These are phyloP conservation scores for Lasioglossum baleicum DNA, from an alignment of 1,140 invertebrate species.

Conservation along the genomic window DNA sequence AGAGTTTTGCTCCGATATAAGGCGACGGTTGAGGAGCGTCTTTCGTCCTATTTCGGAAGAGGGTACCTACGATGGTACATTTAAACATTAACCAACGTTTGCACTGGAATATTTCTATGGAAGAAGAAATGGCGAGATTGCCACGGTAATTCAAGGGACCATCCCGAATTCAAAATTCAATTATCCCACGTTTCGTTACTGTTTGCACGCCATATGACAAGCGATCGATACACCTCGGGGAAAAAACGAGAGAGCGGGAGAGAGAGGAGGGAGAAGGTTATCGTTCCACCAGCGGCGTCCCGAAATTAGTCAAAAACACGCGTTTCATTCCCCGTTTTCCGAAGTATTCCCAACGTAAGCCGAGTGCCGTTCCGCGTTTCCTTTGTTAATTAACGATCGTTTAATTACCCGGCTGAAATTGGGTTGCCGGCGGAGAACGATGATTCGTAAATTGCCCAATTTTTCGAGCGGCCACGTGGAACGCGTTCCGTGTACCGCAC, in stretches of 20 bases:
- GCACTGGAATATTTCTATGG: not conserved
- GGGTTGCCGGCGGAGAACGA: not conserved
- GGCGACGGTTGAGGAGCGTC: too few species aligned
- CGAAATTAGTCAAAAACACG: conserved; percentile 1
- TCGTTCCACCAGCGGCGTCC: conserved; percentile 1
- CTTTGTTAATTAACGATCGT: conserved; percentile 47
- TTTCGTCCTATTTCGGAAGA: too few species aligned
- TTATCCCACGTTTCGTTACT: conserved; percentile 4
- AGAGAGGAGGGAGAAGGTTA: not conserved
- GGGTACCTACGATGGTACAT: too few species aligned
- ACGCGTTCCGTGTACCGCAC: not conserved
- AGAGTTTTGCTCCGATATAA: too few species aligned
- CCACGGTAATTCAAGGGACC: not conserved
- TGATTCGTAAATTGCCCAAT: conserved; percentile 34
- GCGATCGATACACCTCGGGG: not conserved
- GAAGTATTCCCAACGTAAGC: conserved; percentile 10
- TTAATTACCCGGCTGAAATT: conserved; percentile 38
- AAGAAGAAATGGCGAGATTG: not conserved
- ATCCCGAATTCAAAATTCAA: conserved; percentile 3
- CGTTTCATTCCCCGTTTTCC: conserved; percentile 9
- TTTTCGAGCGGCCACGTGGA: conserved; percentile 2
- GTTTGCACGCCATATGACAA: not conserved
- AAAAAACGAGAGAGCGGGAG: not conserved
- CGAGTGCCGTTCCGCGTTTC: conserved; percentile 9
- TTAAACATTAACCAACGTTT: too few species aligned